These are phyloP conservation scores for Casuarius casuarius DNA, from an alignment of 2,113 vertebrate species.

Conservation along the genomic window DNA sequence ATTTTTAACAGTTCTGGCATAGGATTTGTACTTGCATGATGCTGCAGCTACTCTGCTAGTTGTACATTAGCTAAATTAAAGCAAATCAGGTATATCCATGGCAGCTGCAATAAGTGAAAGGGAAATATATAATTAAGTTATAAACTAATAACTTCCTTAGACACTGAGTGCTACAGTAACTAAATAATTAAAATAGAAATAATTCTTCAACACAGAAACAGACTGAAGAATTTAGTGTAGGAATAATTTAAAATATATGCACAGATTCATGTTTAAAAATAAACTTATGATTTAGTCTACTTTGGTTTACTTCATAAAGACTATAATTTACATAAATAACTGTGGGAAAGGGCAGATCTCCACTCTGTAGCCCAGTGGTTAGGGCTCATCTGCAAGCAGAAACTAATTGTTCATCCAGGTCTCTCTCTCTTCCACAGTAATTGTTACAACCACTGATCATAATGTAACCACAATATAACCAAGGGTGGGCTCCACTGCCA, in stretches of 20 bases:
- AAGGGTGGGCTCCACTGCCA: background rate
- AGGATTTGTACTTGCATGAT: background rate
- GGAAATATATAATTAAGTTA: background rate
- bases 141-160: background rate
- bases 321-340: background rate
- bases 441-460: background rate
- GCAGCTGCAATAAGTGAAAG: background rate
- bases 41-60: background rate
- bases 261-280: background rate
- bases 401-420: background rate
- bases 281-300: background rate
- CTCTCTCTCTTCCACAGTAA: background rate
- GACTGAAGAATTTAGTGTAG: background rate
- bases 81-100: background rate
- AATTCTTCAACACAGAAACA: background rate
- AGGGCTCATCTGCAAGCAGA: background rate
- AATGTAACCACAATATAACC: background rate
- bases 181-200: background rate
- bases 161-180: background rate
- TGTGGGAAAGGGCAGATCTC: background rate
- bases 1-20: background rate
- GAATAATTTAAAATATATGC: background rate
- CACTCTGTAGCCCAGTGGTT: background rate
- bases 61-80: background rate
- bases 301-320: background rate